A percentile compares a stretch with the other conserved stretches of the same genome.
These are phyloP conservation scores for Capitulum mitella DNA, from an alignment of 2,888 invertebrate species.

Conservation along the genomic window DNA sequence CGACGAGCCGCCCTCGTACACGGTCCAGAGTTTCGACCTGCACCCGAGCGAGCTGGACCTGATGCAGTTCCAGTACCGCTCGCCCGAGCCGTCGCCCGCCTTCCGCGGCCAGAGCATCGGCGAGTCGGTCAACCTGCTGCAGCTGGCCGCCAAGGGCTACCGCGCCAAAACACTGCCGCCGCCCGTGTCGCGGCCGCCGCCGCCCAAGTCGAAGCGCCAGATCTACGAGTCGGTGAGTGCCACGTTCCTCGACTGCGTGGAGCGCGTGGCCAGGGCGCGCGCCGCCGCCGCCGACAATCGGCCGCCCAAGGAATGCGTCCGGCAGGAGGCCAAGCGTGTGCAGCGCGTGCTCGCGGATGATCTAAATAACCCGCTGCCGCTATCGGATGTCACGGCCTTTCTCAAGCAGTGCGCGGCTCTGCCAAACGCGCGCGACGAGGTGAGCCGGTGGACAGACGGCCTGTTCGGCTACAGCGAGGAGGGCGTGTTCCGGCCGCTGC, in stretches of 20 bases:
- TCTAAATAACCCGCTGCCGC: constrained; percentile 22
- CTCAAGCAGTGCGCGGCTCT: neutral
- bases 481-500: constrained; percentile 4
- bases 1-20: neutral
- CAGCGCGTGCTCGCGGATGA: constrained; percentile 19
- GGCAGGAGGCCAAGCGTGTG: constrained; percentile 16
- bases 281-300: neutral
- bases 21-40: constrained; percentile 7
- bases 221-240: neutral
- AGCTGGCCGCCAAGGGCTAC: constrained; percentile 11
- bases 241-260: constrained; percentile 7
- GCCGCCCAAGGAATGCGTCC: neutral
- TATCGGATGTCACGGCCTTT: constrained; percentile 18
- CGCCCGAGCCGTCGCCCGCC: neutral
- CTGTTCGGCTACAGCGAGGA: neutral
- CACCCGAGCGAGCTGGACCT: neutral
- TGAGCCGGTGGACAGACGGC: constrained; percentile 19
- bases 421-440: neutral
- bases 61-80: neutral
- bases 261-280: neutral
- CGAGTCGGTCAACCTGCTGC: neutral
- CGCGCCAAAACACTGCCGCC: neutral
- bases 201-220: constrained; percentile 11
- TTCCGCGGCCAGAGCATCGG: neutral
- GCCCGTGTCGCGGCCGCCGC: neutral